phyloP scores from a whole-genome alignment of 2,113 vertebrate species.

The Puffinus mauretanicus region DNA sequence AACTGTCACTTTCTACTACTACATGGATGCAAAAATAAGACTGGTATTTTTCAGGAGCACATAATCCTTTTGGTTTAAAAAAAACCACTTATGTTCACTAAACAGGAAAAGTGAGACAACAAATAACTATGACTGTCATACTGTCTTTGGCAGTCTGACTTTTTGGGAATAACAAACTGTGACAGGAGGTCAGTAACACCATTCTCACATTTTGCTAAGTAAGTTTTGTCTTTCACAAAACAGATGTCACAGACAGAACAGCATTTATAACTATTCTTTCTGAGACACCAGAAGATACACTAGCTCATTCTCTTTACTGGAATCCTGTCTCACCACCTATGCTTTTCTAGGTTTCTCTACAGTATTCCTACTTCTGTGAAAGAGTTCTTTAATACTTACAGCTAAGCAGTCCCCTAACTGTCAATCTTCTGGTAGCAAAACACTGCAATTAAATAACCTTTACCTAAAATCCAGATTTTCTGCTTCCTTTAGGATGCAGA shows the following conservation, averaged over 20 bases:
- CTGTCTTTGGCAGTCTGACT: slow-evolving; percentile 1
- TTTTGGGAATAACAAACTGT: slow-evolving; percentile 17
- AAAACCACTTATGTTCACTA: background rate
- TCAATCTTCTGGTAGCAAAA: background rate
- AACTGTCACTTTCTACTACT: background rate
- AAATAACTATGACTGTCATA: background rate
- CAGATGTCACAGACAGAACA: slow-evolving; percentile 37
- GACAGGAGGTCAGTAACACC: slow-evolving; percentile 33
- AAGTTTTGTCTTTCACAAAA: slow-evolving; percentile 52
- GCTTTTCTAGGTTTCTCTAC: background rate
- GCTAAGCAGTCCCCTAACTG: background rate
- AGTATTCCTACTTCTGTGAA: background rate
- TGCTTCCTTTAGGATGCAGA: background rate
- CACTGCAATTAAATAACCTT: background rate
- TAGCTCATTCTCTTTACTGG: background rate
- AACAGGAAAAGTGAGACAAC: slow-evolving; percentile 18
- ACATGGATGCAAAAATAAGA: background rate
- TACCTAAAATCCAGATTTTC: background rate
- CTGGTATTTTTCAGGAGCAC: background rate
- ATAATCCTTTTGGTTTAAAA: background rate
- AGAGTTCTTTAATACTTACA: background rate
- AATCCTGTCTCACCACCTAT: background rate
- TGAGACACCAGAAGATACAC: background rate
- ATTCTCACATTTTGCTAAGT: slow-evolving; percentile 46
- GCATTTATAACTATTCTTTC: slow-evolving; percentile 1